phyloP scores from a whole-genome alignment of 2,113 vertebrate species.

The Indicator maculatus region DNA sequence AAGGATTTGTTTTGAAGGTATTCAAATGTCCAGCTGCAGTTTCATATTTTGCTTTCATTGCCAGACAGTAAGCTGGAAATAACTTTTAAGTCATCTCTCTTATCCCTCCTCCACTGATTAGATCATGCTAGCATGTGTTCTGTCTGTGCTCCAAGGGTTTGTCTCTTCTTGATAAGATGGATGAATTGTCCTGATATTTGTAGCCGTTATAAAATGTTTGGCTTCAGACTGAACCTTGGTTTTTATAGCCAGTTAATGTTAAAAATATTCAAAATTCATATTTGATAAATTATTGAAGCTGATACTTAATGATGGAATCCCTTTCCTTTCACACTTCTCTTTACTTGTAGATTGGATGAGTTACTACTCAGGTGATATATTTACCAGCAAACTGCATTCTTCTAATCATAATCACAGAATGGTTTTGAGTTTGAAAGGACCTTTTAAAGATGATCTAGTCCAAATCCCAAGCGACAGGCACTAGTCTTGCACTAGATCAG shows the following conservation, averaged over 20 bases:
- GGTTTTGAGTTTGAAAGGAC: background rate
- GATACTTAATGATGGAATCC: background rate
- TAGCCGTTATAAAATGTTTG: background rate
- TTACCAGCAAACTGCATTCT: background rate
- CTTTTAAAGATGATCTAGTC: background rate
- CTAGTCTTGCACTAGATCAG: background rate
- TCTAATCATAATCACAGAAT: background rate
- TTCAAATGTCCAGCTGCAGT: background rate
- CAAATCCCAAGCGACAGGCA: fast-evolving
- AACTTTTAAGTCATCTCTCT: background rate
- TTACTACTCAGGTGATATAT: background rate
- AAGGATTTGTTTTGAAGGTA: background rate
- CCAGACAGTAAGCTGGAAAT: constrained; percentile 19
- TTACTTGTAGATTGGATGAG: background rate
- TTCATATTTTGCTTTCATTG: constrained; percentile 6
- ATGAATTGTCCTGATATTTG: background rate
- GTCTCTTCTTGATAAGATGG: background rate
- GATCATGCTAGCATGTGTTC: background rate
- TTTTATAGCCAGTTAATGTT: background rate
- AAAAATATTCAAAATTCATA: background rate
- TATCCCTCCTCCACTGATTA: background rate
- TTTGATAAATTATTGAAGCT: background rate
- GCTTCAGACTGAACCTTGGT: background rate
- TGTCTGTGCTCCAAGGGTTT: background rate
- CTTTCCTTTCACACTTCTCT: background rate